Base-by-base conservation (phyloP, 1,140 invertebrate genomes). In the Helicoverpa armigera region DNA sequence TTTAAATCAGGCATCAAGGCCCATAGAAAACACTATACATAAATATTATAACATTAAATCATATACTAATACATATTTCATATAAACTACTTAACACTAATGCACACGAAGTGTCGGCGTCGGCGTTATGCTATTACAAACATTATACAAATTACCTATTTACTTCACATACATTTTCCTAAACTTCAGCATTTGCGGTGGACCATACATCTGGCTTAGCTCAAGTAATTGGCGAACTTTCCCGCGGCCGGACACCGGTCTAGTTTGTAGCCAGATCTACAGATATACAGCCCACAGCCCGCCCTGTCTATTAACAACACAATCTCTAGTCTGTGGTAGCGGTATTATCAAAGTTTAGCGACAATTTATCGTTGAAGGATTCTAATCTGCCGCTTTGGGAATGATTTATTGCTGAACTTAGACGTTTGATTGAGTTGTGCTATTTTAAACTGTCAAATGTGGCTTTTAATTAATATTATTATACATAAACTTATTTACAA, bases 171-270 rank as follows among this genome's bases (percentile, higher is more conserved):
- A 9, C 13, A 51, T 75, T 63, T 77, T 53, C 14, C 3, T 29
- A 67, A 77, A 67, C 14, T 63, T 77, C 14, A 5, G 12, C 12
- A 65, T 54, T 77, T 61, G 60, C n/a, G 75, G 75, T 54, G 13
- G 14, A 14, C 23, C 23, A 43, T 54, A 77, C 61, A 77, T 67
- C 29, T 67, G 61, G 23, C 29, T 14, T 14, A 67, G 35, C 35
- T 43, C 5, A 43, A 43, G 75, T 77, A 77, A 77, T 77, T 67
- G 54, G 43, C 50, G 29, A 65, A 77, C 61, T 77, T 77, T 29
- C n/a, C 13, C 18, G n/a, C 43, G 31, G 31, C 35, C 63, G 43
- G 63, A 67, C 35, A 48, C 35, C 2, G 16, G 43, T 43, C 67
- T 77, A 67, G 60, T 54, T 54, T 65, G 61, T 67, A 23, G 60